Evolutionary conservation across 2,888 invertebrate genomes (phyloP), one percentile per base, ranked within the genome.

Genomic region (Volucella bombylans): DNA sequence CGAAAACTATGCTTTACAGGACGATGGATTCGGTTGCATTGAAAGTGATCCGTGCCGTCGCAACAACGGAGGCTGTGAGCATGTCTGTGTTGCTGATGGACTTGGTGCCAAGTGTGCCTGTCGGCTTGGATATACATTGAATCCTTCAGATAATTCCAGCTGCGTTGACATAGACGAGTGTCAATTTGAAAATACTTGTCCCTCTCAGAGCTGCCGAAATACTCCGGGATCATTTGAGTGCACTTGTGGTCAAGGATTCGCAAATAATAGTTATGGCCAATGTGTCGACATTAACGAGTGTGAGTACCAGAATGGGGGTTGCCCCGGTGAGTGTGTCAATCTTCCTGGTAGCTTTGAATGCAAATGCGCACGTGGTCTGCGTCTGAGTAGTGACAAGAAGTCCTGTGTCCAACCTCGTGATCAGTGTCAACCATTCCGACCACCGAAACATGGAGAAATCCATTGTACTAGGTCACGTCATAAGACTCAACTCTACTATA

Each of bases 241-340:
- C 89, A 90, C 90, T n/a, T 95, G 95, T 87, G 93, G 93, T 12
- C 88, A 90, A 2, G 95, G 95, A 0, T 94, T 92, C 88, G 87
- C 89, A 8, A 90, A 93, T 8, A 92, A 91, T 6, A 89, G 89
- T 14, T 92, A 93, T 61, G 92, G 92, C 15, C 91, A 92, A 4
- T 93, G 93, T 82, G 87, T 89, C n/a, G 93, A 94, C 88, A 89
- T 94, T 10, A 91, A 94, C 87, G 94, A 94, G 89, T 94, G 94
- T 86, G 87, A 90, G 11, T 87, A 88, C 8, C 67, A 90, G 43
- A 92, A 92, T 82, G 92, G 90, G 1, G 92, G 91, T 10, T 91
- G 92, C 87, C 65, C 89, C 77, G 87, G 88, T 15, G 86, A 83
- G 31, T 93, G 93, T 73, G 87, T 91, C 49, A 94, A 94, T 87